Conservation (phyloP, 2,888 invertebrate species). For the Rhagonycha fulva region DNA sequence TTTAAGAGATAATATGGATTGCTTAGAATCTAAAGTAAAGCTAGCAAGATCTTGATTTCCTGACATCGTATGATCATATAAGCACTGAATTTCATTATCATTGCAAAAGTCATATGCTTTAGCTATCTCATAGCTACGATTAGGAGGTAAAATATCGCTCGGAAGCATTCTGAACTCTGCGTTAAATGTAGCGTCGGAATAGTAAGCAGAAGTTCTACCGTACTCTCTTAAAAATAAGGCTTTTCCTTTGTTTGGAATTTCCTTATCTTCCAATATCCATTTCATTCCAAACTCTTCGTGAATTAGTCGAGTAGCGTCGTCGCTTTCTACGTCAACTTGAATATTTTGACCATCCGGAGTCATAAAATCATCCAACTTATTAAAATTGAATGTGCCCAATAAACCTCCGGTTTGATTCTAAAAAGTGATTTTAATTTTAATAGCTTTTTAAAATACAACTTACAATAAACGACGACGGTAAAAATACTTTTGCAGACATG, state of each 20-base stretch:
- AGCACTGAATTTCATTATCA: slow-evolving; percentile 69
- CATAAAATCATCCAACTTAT: slow-evolving; percentile 79
- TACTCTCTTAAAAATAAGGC: slow-evolving; percentile 80
- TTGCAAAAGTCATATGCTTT: slow-evolving; percentile 75
- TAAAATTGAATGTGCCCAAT: slow-evolving; percentile 90
- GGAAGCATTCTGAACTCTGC: slow-evolving; percentile 76
- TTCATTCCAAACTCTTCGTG: slow-evolving; percentile 80
- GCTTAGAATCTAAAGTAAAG: slow-evolving; percentile 82
- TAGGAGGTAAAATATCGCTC: slow-evolving; percentile 71
- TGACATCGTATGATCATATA: slow-evolving; percentile 86
- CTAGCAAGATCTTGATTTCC: slow-evolving; percentile 83
- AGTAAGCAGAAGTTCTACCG: slow-evolving; percentile 79
- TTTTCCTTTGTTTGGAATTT: slow-evolving; percentile 73
- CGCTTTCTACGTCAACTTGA: slow-evolving; percentile 5
- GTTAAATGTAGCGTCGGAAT: slow-evolving; percentile 75
- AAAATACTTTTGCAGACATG: slow-evolving; percentile 81
- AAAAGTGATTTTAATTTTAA: slow-evolving; percentile 36
- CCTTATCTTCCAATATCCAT: slow-evolving; percentile 83
- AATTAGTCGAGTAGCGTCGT: slow-evolving; percentile 71
- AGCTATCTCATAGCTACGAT: slow-evolving; percentile 67
- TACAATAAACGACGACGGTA: slow-evolving; percentile 89
- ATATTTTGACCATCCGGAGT: slow-evolving; percentile 67
- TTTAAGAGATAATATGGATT: slow-evolving; percentile 55
- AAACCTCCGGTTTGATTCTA: slow-evolving; percentile 90
- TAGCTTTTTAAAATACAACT: slow-evolving; percentile 47